Conservation (phyloP, 2,113 vertebrate species). For the Cheilinus undulatus region DNA sequence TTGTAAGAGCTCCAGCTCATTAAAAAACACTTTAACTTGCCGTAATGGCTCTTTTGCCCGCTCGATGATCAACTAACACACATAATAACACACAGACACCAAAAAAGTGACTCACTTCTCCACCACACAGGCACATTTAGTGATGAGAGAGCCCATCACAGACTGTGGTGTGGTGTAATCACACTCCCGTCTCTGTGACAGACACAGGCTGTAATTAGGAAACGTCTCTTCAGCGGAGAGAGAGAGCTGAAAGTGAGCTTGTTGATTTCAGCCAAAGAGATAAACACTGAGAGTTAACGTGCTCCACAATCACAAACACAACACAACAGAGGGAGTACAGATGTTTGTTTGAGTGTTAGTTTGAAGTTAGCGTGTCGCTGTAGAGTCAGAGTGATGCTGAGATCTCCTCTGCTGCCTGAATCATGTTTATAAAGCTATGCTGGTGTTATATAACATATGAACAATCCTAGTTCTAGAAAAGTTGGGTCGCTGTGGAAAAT, state of each 20-base stretch:
- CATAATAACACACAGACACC: slow-evolving; percentile 29
- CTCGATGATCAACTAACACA: slow-evolving; percentile 16
- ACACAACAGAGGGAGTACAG: no score
- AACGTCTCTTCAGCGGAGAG: slow-evolving; percentile 6
- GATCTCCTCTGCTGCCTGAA: no score
- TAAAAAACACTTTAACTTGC: slow-evolving; percentile 59
- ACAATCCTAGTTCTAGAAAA: no score
- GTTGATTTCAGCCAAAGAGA: slow-evolving; percentile 10
- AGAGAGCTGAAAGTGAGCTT: neutral
- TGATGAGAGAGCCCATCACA: slow-evolving; percentile 9
- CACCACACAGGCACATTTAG: slow-evolving; percentile 14
- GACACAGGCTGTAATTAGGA: slow-evolving; percentile 48
- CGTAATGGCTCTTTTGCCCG: slow-evolving; percentile 46
- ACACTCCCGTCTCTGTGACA: slow-evolving; percentile 10
- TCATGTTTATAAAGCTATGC: no score
- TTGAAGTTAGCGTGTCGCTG: no score
- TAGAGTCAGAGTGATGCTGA: no score
- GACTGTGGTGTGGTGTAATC: slow-evolving; percentile 33
- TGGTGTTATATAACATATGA: no score
- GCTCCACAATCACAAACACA: no score
- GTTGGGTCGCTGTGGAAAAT: no score
- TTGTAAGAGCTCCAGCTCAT: slow-evolving; percentile 64
- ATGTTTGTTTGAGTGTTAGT: no score
- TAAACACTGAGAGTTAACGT: neutral
- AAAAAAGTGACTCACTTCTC: slow-evolving; percentile 4